These are phyloP conservation scores for Psylliodes chrysocephalus DNA, from an alignment of 2,888 invertebrate genomes.

Conservation along the genomic window DNA sequence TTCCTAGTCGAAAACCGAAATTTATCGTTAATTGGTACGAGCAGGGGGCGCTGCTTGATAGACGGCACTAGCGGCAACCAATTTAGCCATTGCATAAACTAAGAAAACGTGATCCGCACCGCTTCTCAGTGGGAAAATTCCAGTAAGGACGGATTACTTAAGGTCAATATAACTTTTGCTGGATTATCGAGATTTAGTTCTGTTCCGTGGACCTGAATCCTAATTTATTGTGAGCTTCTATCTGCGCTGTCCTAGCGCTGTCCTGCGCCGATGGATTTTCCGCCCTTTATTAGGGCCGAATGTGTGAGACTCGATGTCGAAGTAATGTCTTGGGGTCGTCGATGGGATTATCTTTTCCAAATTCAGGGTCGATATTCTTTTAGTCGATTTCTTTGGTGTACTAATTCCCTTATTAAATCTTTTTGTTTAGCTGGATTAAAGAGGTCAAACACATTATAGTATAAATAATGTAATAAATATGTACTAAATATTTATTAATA, in stretches of 20 bases:
- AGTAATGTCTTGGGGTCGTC: not conserved
- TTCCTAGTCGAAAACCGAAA: conserved; percentile 5
- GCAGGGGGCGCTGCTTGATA: conserved; percentile 21
- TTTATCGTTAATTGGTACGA: conserved; percentile 22
- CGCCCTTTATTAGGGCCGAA: conserved; percentile 22
- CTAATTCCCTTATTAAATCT: too few relatives aligned
- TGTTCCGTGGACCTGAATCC: conserved; percentile 54
- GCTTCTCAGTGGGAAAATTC: conserved; percentile 44
- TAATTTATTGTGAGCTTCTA: conserved; percentile 52
- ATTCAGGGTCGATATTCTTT: not conserved
- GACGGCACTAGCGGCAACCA: conserved; percentile 30
- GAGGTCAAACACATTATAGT: too few relatives aligned
- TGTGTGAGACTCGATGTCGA: conserved; percentile 13
- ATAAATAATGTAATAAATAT: too few relatives aligned
- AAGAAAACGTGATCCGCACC: conserved; percentile 48
- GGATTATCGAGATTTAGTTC: conserved; percentile 58
- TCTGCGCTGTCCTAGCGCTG: conserved; percentile 35
- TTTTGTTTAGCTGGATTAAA: too few relatives aligned
- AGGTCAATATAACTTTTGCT: conserved; percentile 59
- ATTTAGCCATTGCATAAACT: conserved; percentile 48
- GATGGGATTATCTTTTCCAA: conserved; percentile 3
- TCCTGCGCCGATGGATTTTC: not conserved
- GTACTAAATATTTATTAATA: too few relatives aligned
- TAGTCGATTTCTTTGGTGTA: too few relatives aligned
- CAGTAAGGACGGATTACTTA: conserved; percentile 52